Conservation (phyloP, 2,797 vertebrate genomes). For the Chromis chromis region DNA sequence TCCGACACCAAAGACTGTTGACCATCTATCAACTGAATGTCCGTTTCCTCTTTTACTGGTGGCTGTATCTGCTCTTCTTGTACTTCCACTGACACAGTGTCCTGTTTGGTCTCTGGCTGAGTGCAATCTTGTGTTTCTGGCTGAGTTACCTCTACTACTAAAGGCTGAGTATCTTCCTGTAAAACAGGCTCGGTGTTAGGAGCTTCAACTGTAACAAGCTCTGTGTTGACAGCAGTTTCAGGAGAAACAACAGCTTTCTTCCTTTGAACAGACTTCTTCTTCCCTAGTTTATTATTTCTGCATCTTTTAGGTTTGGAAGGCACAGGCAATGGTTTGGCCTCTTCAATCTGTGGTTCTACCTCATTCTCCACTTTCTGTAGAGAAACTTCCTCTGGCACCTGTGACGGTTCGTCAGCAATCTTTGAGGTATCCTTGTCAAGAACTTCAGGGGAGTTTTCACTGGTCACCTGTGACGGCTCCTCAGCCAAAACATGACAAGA, state of each 20-base stretch:
- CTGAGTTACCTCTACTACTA: slow-evolving; percentile 45
- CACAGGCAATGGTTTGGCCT: slow-evolving; percentile 69
- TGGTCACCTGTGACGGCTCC: slow-evolving; percentile 34
- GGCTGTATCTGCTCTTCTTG: slow-evolving; percentile 57
- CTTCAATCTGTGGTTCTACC: slow-evolving; percentile 66
- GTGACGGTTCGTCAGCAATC: slow-evolving; percentile 31
- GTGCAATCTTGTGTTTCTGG: slow-evolving; percentile 48
- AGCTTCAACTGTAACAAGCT: slow-evolving; percentile 54
- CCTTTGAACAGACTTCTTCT: slow-evolving; percentile 70
- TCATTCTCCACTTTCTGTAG: slow-evolving; percentile 55
- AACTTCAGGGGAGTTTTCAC: slow-evolving; percentile 48
- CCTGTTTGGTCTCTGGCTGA: slow-evolving; percentile 57
- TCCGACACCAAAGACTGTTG: slow-evolving; percentile 68
- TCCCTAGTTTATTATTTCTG: slow-evolving; percentile 67
- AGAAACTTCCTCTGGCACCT: slow-evolving; percentile 54
- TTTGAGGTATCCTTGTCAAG: slow-evolving; percentile 45
- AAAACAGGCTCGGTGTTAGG: slow-evolving; percentile 44
- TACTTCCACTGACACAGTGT: slow-evolving; percentile 46
- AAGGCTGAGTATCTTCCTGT: slow-evolving; percentile 51
- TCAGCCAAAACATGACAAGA: slow-evolving; percentile 45
- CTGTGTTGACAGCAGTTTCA: slow-evolving; percentile 60
- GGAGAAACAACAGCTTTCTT: slow-evolving; percentile 68
- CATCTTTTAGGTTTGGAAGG: slow-evolving; percentile 76
- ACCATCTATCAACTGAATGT: slow-evolving; percentile 72
- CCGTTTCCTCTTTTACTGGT: slow-evolving; percentile 77